Evolutionary conservation across 2,888 invertebrate species (phyloP), one percentile per base, ranked within the genome.

Genomic region (Xiphydria camelus): DNA sequence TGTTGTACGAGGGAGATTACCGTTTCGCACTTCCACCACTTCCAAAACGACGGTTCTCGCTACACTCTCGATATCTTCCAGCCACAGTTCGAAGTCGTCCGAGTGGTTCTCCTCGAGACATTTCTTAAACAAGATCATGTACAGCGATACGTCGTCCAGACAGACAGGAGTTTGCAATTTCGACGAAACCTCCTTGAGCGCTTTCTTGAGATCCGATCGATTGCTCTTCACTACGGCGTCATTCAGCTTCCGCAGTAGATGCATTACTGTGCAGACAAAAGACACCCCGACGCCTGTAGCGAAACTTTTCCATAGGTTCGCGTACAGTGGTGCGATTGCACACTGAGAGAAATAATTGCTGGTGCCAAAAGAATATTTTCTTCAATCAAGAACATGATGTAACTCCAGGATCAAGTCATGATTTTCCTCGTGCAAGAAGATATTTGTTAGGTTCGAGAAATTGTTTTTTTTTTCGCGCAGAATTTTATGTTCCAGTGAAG

Each of bases 191-290:
- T 77, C 78, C 55, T 78, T 78, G 32, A 85, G 69, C 14, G 79
- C 69, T 18, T 57, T 51, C 68, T 82, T 77, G 37, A 85, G 75
- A 7, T 69, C 70, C 4, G 72, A 69, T 6, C 77, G 73, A 63
- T 83, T 79, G 53, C 82, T 82, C 29, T 78, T 76, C 47, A 77
- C 68, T 12, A 87, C 82, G 15, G 84, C 81, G 45, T 78, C 77
- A 63, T 86, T 86, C 38, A 88, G 80, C 42, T 73, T 70, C 44
- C 80, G 77, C 48, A 87, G 77, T 7, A 83, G 79, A 43, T 73
- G 64, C 25, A 85, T 80, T n/a, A n/a, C n/a, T n/a, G n/a, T n/a
- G n/a, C n/a, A n/a, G n/a, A n/a, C n/a, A n/a, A n/a, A n/a, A n/a
- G n/a, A n/a, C n/a, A n/a, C n/a, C n/a, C n/a, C n/a, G n/a, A n/a